These are phyloP conservation scores for Oceanodroma tethys DNA, from an alignment of 2,113 vertebrate species.

Conservation along the genomic window DNA sequence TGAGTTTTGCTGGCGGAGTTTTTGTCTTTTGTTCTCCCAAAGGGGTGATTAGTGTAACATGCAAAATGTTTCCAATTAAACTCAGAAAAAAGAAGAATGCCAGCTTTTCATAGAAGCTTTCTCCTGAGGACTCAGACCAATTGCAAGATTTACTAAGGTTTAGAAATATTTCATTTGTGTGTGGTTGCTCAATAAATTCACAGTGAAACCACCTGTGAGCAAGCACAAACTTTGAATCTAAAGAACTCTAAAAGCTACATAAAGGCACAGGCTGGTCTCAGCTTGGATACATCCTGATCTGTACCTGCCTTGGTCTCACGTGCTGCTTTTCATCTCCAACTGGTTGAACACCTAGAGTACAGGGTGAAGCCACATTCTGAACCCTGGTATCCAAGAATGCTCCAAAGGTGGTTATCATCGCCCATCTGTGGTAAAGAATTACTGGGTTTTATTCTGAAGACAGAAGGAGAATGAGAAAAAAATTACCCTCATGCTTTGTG, in stretches of 20 bases:
- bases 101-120: neutral
- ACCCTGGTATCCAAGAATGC: rapidly evolving
- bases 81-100: neutral
- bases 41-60: constrained; percentile 27
- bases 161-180: neutral
- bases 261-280: neutral
- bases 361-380: neutral
- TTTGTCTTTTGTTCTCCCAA: constrained; percentile 39
- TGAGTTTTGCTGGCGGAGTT: constrained; percentile 34
- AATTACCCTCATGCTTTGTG: neutral
- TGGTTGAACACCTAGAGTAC: neutral
- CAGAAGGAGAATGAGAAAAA: neutral
- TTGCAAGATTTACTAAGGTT: neutral
- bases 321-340: neutral
- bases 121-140: neutral
- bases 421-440: neutral
- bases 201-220: neutral
- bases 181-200: neutral
- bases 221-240: neutral
- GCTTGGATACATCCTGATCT: neutral
- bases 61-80: constrained; percentile 47
- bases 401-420: too few relatives aligned
- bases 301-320: rapidly evolving
- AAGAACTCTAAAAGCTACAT: neutral
- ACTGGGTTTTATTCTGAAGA: neutral